Percentiles rank a stretch among this genome's conserved stretches.
These are phyloP conservation scores for Caloenas nicobarica DNA, from an alignment of 2,113 vertebrate genomes.

Conservation along the genomic window DNA sequence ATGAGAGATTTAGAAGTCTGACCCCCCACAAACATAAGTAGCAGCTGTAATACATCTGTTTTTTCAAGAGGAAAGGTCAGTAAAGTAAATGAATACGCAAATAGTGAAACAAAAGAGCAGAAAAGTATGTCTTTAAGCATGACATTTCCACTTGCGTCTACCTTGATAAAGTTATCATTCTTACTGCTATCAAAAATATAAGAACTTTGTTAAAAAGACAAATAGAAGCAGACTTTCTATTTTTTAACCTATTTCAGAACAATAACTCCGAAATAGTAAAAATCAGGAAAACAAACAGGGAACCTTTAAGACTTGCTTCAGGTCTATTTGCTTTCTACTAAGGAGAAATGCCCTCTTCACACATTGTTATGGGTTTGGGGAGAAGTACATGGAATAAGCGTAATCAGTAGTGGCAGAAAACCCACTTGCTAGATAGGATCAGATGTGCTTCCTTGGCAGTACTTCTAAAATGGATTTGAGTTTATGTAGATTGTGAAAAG, in stretches of 20 bases:
- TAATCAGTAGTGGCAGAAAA: not conserved
- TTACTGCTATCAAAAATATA: not conserved
- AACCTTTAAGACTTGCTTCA: not conserved
- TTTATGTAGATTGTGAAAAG: not conserved
- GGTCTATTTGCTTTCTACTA: fast-evolving
- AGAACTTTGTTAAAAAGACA: not conserved
- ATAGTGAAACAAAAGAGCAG: not conserved
- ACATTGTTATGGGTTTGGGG: not conserved
- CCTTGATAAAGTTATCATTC: not conserved
- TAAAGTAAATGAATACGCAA: not conserved
- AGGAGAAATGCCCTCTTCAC: not conserved
- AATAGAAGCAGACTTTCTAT: not conserved
- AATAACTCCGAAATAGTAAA: not conserved
- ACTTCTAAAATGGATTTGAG: not conserved
- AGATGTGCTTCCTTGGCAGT: not conserved
- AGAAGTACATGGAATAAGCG: not conserved
- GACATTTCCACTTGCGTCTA: not conserved
- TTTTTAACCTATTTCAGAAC: not conserved
- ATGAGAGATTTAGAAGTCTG: not conserved
- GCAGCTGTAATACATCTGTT: not conserved
- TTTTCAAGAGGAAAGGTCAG: not conserved
- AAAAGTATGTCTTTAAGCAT: not conserved
- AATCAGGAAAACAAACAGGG: not conserved
- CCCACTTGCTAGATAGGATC: not conserved
- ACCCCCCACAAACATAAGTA: not conserved